Base-by-base conservation (phyloP, 2,888 invertebrate species). In the Cecidostiba fungosa region DNA sequence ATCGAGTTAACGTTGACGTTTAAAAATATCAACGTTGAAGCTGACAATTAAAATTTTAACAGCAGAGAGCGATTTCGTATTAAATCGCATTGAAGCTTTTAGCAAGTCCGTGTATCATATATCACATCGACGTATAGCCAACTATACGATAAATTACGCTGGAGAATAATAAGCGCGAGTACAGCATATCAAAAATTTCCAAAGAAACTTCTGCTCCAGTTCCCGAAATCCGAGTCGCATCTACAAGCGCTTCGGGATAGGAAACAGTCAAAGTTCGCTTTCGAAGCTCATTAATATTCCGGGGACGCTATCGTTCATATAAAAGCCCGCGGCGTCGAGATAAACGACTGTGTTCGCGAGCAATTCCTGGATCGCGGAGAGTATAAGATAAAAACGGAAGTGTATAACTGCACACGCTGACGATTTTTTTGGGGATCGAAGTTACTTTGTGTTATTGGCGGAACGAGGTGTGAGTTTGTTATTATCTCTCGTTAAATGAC, bases 301-400 rank as follows among this genome's bases (percentile, higher is more conserved):
- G 23, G 14, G 23, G 59, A 8, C 36, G 43, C 32, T 72, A 59
- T 62, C 59, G 47, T 83, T 83, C 83, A 78, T 77, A 83, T 77
- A 83, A 77, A 83, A 83, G 72, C 72, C 32, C 29, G 72, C 72
- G 32, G 59, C 69, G 19, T 39, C 16, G 74, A 82, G 81, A 82
- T 82, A 82, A 82, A 82, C 73, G 81, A 26, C 47, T 29, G n/a
- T 70, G n/a, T 29, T 16, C 32, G 32, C 32, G 32, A 29, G 76
- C 50, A 54, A n/a, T 54, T 50, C 50, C 54, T 19, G 54, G 23
- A 23, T n/a, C n/a, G n/a, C 39, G 12, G 43, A 43, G n/a, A n/a
- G 54, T 8, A 23, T 32, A 32, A 32, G 1, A 59, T 59, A 59
- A 59, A 59, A 59, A 4, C 74, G 73, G 26, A 50, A 39, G 26